Evolutionary conservation across 2,113 vertebrate species (phyloP).

Genomic region (Platichthys flesus): DNA sequence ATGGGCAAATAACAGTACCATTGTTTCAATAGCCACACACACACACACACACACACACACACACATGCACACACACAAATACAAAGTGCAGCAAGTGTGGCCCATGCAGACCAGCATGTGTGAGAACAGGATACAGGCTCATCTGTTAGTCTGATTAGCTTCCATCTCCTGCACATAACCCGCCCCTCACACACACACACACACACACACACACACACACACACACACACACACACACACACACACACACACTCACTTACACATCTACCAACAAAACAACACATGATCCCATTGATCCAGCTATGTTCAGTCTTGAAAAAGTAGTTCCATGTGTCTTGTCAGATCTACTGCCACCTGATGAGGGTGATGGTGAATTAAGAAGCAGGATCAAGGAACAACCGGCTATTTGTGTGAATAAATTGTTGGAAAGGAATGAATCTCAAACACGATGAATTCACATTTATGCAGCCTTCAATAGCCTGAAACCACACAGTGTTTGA

Average conservation of each 20-base stretch:
- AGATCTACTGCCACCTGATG: slow-evolving; percentile 50
- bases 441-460: slow-evolving; percentile 5
- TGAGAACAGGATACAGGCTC: slow-evolving; percentile 60
- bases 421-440: background rate
- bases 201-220: background rate
- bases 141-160: slow-evolving; percentile 67
- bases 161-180: slow-evolving; percentile 21
- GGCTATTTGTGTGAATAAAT: slow-evolving; percentile 21
- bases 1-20: slow-evolving; percentile 76
- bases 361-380: slow-evolving; percentile 25
- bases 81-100: slow-evolving; percentile 61
- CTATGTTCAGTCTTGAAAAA: slow-evolving; percentile 47
- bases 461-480: background rate
- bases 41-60: slow-evolving; percentile 23
- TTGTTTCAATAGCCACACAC: slow-evolving; percentile 67
- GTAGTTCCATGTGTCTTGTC: slow-evolving; percentile 40
- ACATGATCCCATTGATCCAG: slow-evolving; percentile 52
- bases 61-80: slow-evolving; percentile 26
- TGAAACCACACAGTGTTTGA: slow-evolving; percentile 15
- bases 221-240: background rate
- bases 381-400: slow-evolving; percentile 26
- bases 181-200: background rate
- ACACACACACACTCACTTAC: no score
- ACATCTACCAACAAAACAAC: slow-evolving; percentile 17
- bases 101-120: slow-evolving; percentile 56